Conservation (phyloP, 2,113 vertebrate genomes). For the Dinomys branickii region DNA sequence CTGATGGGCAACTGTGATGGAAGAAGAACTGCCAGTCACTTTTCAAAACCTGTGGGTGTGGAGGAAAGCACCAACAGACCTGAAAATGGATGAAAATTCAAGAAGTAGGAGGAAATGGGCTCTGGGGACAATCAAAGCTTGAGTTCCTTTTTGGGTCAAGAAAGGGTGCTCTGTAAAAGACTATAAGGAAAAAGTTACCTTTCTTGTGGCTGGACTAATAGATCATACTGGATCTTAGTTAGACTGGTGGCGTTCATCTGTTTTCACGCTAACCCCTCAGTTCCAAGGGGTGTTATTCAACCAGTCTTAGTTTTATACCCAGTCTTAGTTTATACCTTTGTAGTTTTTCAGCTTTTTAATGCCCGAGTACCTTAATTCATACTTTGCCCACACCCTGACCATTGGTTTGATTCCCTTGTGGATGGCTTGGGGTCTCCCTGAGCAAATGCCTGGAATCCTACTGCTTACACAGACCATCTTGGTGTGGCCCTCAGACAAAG, state of each 20-base stretch:
- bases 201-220: background rate
- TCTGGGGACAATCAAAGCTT: background rate
- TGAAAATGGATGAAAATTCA: background rate
- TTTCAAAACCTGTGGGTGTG: background rate
- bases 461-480: background rate
- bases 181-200: background rate
- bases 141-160: constrained; percentile 2
- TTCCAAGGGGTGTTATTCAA: background rate
- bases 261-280: background rate
- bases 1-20: background rate
- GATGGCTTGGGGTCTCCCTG: background rate
- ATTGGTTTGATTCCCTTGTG: background rate
- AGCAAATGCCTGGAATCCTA: background rate
- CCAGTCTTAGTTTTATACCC: background rate
- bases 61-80: background rate
- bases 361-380: background rate
- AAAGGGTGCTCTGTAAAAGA: background rate
- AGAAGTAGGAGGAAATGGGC: background rate
- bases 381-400: background rate
- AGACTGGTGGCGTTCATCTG: background rate
- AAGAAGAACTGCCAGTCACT: background rate
- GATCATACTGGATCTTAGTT: background rate
- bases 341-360: background rate
- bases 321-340: background rate
- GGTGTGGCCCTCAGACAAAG: background rate